Conservation (phyloP, 2,113 vertebrate species). For the Mormyrus lacerda region DNA sequence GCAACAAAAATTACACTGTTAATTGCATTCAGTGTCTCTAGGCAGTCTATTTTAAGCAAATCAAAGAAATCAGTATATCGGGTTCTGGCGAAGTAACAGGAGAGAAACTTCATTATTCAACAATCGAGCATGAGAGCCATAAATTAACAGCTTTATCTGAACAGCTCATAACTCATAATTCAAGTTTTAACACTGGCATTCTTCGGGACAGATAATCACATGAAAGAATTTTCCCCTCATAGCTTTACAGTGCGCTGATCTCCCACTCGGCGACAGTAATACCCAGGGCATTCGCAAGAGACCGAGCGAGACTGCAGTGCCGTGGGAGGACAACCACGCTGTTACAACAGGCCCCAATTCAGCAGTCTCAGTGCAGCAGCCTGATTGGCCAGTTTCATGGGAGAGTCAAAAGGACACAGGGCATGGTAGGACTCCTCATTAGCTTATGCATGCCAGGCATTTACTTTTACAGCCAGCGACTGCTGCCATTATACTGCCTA, state of each 20-base stretch:
- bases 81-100: not conserved
- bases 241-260: not conserved
- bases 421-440: not conserved
- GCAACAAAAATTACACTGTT: constrained; percentile 14
- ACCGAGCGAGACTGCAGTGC: not conserved
- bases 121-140: constrained; percentile 6
- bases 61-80: constrained; percentile 20
- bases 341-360: not conserved
- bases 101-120: constrained; percentile 13
- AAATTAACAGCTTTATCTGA: not conserved
- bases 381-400: not conserved
- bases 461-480: not conserved
- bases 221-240: not conserved
- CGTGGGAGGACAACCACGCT: not conserved
- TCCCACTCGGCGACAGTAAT: not conserved
- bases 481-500: not conserved
- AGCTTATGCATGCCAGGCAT: constrained; percentile 12
- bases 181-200: not conserved
- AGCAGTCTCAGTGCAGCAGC: not conserved
- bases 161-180: not conserved
- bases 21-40: constrained; percentile 9
- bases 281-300: not conserved
- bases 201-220: not conserved
- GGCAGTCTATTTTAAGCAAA: constrained; percentile 24
- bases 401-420: not conserved